Evolutionary conservation across 2,888 invertebrate genomes (phyloP), one percentile per base, ranked within the genome.

Genomic region (Watsonalla binaria): DNA sequence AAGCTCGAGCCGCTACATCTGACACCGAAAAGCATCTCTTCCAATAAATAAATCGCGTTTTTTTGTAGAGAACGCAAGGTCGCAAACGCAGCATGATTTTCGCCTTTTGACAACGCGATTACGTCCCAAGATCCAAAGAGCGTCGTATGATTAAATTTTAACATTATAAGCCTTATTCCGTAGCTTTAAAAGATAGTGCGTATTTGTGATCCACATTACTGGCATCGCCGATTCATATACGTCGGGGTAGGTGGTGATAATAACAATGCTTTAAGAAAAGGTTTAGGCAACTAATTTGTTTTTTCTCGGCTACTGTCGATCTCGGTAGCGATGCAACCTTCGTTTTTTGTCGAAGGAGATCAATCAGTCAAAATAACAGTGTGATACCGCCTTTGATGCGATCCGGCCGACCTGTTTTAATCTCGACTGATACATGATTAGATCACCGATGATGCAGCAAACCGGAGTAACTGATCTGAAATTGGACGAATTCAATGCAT

Each of bases 361-460:
- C 90, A 89, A 90, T 90, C 90, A 90, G 90, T 90, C 90, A 90
- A 90, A 90, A 90, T 90, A 90, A 90, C 90, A 89, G 90, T 90
- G 84, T 89, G 90, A 88, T 90, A 90, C 90, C 88, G 89, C 90
- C 90, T 90, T 90, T 90, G 90, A 90, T 84, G 87, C 79, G 82
- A 78, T 85, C 86, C 89, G 86, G 75, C 80, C 78, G 86, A 81
- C 82, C 87, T 87, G 90, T 87, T 89, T 89, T 88, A 90, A 90
- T 89, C 89, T 90, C 82, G 82, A 70, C 83, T 84, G 85, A 86
- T 86, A 85, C 89, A 86, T 90, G 89, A 89, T 90, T 90, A 90
- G 88, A 84, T 86, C 84, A 80, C 84, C 82, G 80, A 89, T 90
- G 90, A 90, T 88, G 84, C 87, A 87, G 89, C 90, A 88, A 76